A percentile compares a stretch with the other conserved stretches of the same genome.
phyloP scores from a whole-genome alignment of 2,113 vertebrate species.

The Galbula dea region DNA sequence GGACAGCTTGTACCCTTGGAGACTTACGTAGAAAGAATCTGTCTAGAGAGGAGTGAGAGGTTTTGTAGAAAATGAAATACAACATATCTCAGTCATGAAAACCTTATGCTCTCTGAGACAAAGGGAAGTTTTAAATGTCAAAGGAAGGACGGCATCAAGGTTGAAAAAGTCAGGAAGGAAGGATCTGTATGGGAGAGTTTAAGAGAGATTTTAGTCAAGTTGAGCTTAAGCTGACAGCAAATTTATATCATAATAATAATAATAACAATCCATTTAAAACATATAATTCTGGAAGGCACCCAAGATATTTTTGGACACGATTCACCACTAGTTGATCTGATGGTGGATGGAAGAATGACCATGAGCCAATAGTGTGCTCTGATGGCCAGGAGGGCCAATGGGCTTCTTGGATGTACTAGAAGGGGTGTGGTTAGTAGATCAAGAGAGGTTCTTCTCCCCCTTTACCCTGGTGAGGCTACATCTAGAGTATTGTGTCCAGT shows the following conservation, averaged over 20 bases:
- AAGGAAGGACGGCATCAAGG: neutral
- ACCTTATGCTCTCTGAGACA: neutral
- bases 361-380: no score
- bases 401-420: no score
- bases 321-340: neutral
- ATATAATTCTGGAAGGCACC: neutral
- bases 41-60: neutral
- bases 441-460: no score
- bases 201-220: neutral
- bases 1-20: neutral
- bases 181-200: neutral
- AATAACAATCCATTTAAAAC: no score
- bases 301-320: neutral
- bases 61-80: neutral
- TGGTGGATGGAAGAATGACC: no score
- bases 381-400: no score
- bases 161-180: neutral
- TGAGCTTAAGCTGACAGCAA: neutral
- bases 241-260: neutral
- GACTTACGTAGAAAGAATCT: neutral
- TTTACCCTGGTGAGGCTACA: no score
- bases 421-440: no score
- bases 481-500: no score
- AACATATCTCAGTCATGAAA: neutral
- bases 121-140: neutral